Base-by-base conservation (phyloP, 2,797 vertebrate species). In the Lemur catta region DNA sequence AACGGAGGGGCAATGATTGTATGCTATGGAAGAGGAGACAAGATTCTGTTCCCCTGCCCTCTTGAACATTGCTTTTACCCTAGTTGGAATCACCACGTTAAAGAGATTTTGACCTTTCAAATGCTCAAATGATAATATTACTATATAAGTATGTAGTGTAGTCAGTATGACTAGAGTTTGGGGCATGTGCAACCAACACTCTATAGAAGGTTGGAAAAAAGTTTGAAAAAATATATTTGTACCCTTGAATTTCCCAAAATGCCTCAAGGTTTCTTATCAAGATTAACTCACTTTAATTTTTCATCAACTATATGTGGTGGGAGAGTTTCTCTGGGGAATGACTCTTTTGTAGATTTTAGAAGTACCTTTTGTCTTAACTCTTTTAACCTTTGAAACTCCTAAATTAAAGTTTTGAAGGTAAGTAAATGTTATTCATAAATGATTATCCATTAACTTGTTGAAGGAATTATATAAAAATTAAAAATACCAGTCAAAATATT, bases 371-470 rank as follows among this genome's bases (percentile, higher is more conserved):
- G 24, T 71, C 17, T 84, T 63, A 90, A 81, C 20, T 94, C 30
- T 57, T 57, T 84, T 75, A 74, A 97, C 26, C 48, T 93, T 92
- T 13, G 50, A 92, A 88, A 69, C n/a, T 59, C 74, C 38, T 74
- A 91, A 94, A 28, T 80, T 69, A 67, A 80, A 82, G 10, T 78
- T 91, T 85, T 87, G 63, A 24, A 74, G n/a, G 4, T 84, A 89
- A 94, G 55, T 92, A 67, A 84, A 43, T 69, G 10, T 81, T 69
- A 84, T 41, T 38, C 26, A 13, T 88, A 87, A 90, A 90, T 88
- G 89, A 50, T 85, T 90, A 48, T 79, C 0, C 0, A 86, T 43
- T 79, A 84, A n/a, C 14, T 18, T 80, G 8, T 69, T 89, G 50
- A 93, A 93, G 38, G 14, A 72, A 76, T 93, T 65, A 86, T 9